phyloP scores from a whole-genome alignment of 2,888 invertebrate genomes.

The Morpho achilles region DNA sequence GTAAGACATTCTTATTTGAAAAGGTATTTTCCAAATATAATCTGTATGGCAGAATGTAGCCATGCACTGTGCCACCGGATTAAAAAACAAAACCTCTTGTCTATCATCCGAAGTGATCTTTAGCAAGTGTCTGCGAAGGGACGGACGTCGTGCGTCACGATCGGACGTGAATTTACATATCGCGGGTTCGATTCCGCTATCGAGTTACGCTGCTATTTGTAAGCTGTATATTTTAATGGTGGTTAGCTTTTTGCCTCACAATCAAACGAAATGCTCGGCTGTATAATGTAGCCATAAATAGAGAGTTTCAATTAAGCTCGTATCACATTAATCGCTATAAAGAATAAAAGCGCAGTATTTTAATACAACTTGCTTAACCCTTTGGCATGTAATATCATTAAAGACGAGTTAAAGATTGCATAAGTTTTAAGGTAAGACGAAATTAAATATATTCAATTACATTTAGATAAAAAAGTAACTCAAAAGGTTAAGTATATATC shows the following conservation, averaged over 20 bases:
- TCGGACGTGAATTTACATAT: slow-evolving; percentile 74
- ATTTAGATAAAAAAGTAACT: no score
- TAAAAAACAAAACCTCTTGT: slow-evolving; percentile 25
- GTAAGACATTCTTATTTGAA: no score
- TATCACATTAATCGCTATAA: no score
- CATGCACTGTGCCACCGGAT: slow-evolving; percentile 22
- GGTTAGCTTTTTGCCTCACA: slow-evolving; percentile 6
- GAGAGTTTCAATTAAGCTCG: neutral
- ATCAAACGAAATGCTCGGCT: neutral
- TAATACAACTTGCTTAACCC: no score
- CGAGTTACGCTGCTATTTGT: slow-evolving; percentile 32
- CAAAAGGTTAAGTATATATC: no score
- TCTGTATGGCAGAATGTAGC: slow-evolving; percentile 7
- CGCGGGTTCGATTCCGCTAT: slow-evolving; percentile 66
- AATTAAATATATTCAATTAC: no score
- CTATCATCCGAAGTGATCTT: slow-evolving; percentile 36
- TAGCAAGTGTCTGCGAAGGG: slow-evolving; percentile 54
- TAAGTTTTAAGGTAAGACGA: no score
- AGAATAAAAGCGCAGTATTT: no score
- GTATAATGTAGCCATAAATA: slow-evolving; percentile 3
- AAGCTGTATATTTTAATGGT: slow-evolving; percentile 30
- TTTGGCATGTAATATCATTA: no score
- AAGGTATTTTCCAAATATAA: no score
- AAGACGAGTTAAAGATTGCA: no score
- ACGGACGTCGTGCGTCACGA: slow-evolving; percentile 75